Evolutionary conservation across 1,140 invertebrate genomes (phyloP).

Genomic region (Lucilia cuprina): DNA sequence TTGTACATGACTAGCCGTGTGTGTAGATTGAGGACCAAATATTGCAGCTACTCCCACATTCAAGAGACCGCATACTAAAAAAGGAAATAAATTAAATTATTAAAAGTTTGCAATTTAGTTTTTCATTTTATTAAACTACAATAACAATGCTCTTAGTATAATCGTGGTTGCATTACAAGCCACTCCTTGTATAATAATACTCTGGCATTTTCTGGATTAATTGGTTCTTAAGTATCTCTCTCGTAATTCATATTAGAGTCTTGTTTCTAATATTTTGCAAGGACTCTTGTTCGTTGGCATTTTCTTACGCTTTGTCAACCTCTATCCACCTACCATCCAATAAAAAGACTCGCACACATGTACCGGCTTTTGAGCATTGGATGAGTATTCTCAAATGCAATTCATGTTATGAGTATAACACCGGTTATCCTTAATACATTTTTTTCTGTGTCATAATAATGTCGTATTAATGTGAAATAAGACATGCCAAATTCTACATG

Average conservation of each 20-base stretch:
- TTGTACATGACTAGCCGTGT: conserved; percentile 91
- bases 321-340: background rate
- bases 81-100: background rate
- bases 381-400: background rate
- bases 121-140: background rate
- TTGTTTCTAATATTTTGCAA: background rate
- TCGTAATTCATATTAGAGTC: background rate
- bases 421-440: background rate
- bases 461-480: background rate
- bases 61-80: conserved; percentile 85
- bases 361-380: background rate
- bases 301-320: background rate
- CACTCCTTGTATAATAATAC: background rate
- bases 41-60: conserved; percentile 89
- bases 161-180: background rate
- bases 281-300: no score
- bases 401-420: background rate
- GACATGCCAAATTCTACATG: background rate
- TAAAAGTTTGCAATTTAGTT: background rate
- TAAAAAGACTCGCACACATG: background rate
- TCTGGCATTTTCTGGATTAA: background rate
- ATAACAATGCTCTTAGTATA: background rate
- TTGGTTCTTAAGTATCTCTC: background rate
- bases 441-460: background rate
- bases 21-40: conserved; percentile 90